These are phyloP conservation scores for Drosophila neotestacea DNA, from an alignment of 2,888 invertebrate species.

Conservation along the genomic window DNA sequence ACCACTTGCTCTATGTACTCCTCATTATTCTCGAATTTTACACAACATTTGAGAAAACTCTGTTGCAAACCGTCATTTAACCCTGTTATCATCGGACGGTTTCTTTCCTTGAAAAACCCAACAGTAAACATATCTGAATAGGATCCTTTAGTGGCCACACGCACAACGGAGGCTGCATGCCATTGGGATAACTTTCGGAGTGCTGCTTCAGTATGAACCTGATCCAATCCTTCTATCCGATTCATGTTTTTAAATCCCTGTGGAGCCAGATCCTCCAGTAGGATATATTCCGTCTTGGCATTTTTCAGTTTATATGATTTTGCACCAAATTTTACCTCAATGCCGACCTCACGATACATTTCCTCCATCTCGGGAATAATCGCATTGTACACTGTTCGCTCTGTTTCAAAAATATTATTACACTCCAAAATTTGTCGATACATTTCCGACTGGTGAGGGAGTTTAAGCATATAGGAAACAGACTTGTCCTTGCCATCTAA, in stretches of 20 bases:
- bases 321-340: constrained; percentile 71
- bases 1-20: constrained; percentile 66
- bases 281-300: constrained; percentile 53
- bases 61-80: constrained; percentile 22
- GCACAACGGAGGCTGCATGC: constrained; percentile 81
- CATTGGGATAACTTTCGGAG: constrained; percentile 78
- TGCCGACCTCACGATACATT: constrained; percentile 67
- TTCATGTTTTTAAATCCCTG: constrained; percentile 75
- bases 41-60: constrained; percentile 44
- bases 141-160: constrained; percentile 58
- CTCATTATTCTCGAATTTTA: constrained; percentile 40
- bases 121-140: constrained; percentile 39
- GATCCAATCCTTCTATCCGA: constrained; percentile 75
- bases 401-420: constrained; percentile 69
- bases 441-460: constrained; percentile 50
- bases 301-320: constrained; percentile 64
- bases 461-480: constrained; percentile 67
- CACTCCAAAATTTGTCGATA: constrained; percentile 48
- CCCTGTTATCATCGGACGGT: constrained; percentile 25
- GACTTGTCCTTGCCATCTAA: constrained; percentile 38
- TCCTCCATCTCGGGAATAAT: constrained; percentile 78
- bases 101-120: constrained; percentile 46
- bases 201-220: constrained; percentile 69
- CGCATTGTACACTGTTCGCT: constrained; percentile 69
- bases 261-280: constrained; percentile 74